Evolutionary conservation across 2,888 invertebrate genomes (phyloP).

Genomic region (Xestobium rufovillosum): DNA sequence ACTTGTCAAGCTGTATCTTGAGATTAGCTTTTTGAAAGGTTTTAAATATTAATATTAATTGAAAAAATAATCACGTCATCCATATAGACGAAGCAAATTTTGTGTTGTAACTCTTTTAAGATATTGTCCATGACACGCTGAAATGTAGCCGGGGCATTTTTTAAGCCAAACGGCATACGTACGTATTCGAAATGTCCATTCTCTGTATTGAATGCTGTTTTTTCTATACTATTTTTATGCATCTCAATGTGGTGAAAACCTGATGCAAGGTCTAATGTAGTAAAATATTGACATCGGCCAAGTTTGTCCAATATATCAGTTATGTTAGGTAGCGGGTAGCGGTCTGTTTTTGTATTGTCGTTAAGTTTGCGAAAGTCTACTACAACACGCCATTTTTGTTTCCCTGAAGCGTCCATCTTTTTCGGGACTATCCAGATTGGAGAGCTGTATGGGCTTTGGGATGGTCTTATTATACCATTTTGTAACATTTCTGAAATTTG

Average conservation of each 20-base stretch:
- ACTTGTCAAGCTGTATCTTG: constrained; percentile 6
- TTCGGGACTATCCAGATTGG: too few species aligned
- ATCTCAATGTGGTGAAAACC: constrained; percentile 24
- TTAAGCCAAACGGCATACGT: constrained; percentile 25
- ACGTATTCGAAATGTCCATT: constrained; percentile 22
- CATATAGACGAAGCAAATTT: constrained; percentile 20
- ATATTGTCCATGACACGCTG: constrained; percentile 21
- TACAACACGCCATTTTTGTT: constrained; percentile 32
- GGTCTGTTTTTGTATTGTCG: constrained; percentile 28
- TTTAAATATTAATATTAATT: constrained; percentile 4
- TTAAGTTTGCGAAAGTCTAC: constrained; percentile 30
- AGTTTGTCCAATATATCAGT: constrained; percentile 22
- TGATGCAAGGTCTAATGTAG: constrained; percentile 20
- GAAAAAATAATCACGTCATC: constrained; percentile 20
- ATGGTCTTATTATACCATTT: too few species aligned
- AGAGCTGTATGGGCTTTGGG: too few species aligned
- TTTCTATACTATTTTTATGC: constrained; percentile 14
- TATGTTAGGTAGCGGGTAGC: constrained; percentile 22
- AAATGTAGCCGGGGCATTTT: constrained; percentile 23
- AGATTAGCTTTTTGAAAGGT: constrained; percentile 1
- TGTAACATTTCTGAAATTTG: constrained; percentile 31
- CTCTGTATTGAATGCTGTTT: constrained; percentile 21
- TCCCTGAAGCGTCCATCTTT: too few species aligned
- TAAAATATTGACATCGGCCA: constrained; percentile 21
- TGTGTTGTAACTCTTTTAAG: constrained; percentile 14